phyloP scores from a whole-genome alignment of 2,888 invertebrate species.

The Ferdinandea cuprea region DNA sequence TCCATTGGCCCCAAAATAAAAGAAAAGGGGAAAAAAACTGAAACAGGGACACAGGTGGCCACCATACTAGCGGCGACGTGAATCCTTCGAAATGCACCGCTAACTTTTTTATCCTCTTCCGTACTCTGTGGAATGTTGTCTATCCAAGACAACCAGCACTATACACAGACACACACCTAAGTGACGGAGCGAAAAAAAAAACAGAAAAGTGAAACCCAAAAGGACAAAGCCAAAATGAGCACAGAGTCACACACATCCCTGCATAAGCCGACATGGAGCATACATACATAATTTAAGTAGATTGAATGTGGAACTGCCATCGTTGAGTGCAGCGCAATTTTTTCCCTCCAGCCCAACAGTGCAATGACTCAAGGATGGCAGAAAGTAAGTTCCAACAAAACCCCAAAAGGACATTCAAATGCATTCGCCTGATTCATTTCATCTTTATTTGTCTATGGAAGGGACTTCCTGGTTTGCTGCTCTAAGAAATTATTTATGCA shows the following conservation, averaged over 20 bases:
- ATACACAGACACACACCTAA: constrained; percentile 15
- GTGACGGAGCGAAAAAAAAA: too few relatives aligned
- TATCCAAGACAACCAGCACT: constrained; percentile 14
- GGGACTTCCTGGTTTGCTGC: constrained; percentile 63
- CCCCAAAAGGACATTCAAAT: constrained; percentile 53
- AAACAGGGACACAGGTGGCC: constrained; percentile 42
- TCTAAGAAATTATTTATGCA: constrained; percentile 59
- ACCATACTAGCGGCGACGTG: constrained; percentile 9
- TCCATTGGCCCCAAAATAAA: constrained; percentile 6
- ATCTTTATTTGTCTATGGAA: constrained; percentile 56
- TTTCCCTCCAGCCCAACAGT: constrained; percentile 22
- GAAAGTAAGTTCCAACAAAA: constrained; percentile 37
- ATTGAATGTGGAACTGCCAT: constrained; percentile 37
- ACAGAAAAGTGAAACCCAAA: constrained; percentile 40
- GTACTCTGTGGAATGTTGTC: background rate
- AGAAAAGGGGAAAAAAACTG: background rate
- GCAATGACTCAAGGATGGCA: constrained; percentile 65
- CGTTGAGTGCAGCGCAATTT: constrained; percentile 40
- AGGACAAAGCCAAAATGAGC: constrained; percentile 48
- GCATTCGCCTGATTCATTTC: constrained; percentile 63
- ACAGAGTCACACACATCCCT: constrained; percentile 9
- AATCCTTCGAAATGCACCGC: constrained; percentile 21
- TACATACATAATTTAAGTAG: constrained; percentile 51
- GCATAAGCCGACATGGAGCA: constrained; percentile 2
- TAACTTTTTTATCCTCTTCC: constrained; percentile 22